Evolutionary conservation across 1,140 invertebrate genomes (phyloP), one percentile per base, ranked within the genome.

Genomic region (Latrodectus geometricus): DNA sequence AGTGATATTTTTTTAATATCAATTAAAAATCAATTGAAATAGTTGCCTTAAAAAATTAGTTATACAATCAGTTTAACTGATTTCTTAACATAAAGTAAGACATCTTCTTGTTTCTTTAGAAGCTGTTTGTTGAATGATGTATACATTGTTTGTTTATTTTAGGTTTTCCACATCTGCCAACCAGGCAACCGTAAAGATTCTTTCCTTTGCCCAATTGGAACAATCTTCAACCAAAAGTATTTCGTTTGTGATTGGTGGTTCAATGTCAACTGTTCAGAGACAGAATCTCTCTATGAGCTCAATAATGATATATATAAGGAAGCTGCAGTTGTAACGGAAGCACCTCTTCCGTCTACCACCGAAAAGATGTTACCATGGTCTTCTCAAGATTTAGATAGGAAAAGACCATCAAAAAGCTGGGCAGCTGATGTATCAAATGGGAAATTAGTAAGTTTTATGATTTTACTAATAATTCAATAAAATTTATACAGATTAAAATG

Each of bases 191-290:
- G 90, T n/a, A 89, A 88, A 73, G 89, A 89, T 88, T 89, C 89
- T 21, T 92, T 92, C 89, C 88, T 92, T 0, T 92, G 91, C 82
- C 91, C 91, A 21, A 90, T 91, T 86, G 91, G 91, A 1, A 92
- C 91, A 17, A 80, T 91, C 35, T 92, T 92, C 88, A 91, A 91
- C 85, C 91, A 92, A 88, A 88, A 90, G 69, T 88, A 90, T 52
- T 91, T 92, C 79, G 90, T 92, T 14, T 92, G 91, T 77, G 90
- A 91, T 78, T 97, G 96, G 96, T 97, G 96, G 96, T 97, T 96
- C 91, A 97, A 97, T 90, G 96, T 97, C 0, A 94, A 97, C 89
- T 97, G 94, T 87, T 93, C 90, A 12, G 89, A 92, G 61, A 92
- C 92, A 3, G 84, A 89, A 94, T 88, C 93, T 92, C 14, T 93